Conservation (phyloP, 30 jellyfish, hydroid and myxozoan species). For the Pseudorhiza aurosa region DNA sequence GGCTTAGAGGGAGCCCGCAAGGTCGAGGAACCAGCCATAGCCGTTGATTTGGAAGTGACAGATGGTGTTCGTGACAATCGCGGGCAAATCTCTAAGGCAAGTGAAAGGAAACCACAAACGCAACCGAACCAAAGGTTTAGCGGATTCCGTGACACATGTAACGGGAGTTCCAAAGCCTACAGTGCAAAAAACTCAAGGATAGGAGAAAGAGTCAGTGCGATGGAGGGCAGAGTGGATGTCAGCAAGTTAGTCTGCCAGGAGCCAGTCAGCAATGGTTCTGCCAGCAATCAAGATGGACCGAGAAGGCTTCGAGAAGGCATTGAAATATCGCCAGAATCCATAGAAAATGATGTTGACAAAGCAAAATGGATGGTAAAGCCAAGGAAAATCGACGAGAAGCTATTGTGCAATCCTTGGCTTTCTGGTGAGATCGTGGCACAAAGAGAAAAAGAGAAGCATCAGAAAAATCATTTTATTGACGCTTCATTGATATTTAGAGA, state of each 20-base stretch:
- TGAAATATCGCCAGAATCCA: too few species aligned
- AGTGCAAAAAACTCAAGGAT: background rate
- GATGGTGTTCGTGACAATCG: background rate
- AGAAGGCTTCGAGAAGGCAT: background rate
- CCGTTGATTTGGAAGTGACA: constrained; percentile 6
- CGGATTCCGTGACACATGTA: background rate
- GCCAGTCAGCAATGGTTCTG: background rate
- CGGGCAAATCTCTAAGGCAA: background rate
- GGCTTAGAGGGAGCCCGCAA: constrained; percentile 12
- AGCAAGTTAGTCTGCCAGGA: background rate
- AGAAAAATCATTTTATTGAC: background rate
- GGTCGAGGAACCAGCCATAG: background rate
- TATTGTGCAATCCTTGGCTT: constrained; percentile 35
- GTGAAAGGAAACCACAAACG: background rate
- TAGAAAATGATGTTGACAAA: too few species aligned
- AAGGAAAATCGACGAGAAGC: background rate
- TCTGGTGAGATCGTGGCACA: constrained; percentile 26
- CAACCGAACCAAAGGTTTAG: background rate
- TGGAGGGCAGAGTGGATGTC: background rate
- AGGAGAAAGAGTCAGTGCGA: background rate
- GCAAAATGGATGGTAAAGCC: too few species aligned
- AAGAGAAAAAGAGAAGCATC: background rate
- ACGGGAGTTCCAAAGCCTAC: background rate
- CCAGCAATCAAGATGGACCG: background rate
- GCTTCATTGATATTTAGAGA: constrained; percentile 27